A percentile compares a stretch with the other conserved stretches of the same genome.
Conservation (phyloP, 2,113 vertebrate species). For the Calcarius ornatus region DNA sequence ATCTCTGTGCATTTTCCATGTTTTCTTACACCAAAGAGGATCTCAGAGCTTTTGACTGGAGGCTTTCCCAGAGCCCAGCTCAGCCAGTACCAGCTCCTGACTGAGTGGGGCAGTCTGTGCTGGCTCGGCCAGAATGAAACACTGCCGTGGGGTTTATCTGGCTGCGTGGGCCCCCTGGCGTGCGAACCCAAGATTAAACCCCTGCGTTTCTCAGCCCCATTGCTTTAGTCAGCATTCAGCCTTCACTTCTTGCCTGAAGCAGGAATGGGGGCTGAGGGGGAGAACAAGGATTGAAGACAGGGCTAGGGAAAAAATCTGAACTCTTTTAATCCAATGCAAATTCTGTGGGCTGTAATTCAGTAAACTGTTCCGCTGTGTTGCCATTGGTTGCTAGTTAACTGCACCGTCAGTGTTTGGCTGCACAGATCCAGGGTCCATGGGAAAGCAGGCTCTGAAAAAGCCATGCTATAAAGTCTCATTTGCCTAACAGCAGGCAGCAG, state of each 20-base stretch:
- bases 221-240: conserved; percentile 28
- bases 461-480: neutral
- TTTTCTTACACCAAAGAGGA: neutral
- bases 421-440: neutral
- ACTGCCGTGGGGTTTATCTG: neutral
- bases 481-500: neutral
- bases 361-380: neutral
- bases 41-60: neutral
- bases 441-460: conserved; percentile 9
- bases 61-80: neutral
- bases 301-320: neutral
- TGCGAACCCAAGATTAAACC: neutral
- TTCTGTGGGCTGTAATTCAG: neutral
- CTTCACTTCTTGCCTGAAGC: neutral
- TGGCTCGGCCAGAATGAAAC: conserved; percentile 3
- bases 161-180: neutral
- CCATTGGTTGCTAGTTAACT: neutral
- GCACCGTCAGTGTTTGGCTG: neutral
- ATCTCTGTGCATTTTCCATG: neutral
- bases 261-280: neutral
- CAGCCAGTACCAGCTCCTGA: neutral
- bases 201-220: neutral
- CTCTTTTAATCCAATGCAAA: conserved; percentile 51
- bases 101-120: neutral
- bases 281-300: neutral